phyloP scores from a whole-genome alignment of 2,113 vertebrate genomes.

The Corynorhinus townsendii region DNA sequence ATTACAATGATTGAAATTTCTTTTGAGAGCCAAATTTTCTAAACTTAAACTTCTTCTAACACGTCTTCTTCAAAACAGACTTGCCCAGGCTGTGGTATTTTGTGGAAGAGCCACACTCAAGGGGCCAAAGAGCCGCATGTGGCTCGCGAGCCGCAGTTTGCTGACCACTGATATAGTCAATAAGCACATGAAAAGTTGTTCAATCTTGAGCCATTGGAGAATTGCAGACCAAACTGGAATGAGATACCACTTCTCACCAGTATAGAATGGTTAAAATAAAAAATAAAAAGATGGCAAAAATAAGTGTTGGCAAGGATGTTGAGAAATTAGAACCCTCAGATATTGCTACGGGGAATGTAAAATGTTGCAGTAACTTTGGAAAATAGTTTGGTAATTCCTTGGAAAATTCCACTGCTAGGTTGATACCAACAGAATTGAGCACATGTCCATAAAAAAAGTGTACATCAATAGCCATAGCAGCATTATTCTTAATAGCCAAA shows the following conservation, averaged over 20 bases:
- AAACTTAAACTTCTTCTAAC: too few relatives aligned
- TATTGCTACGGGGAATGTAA: not conserved
- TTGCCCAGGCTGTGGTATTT: too few relatives aligned
- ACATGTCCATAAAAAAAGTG: not conserved
- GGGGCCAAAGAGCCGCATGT: too few relatives aligned
- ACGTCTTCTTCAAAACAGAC: too few relatives aligned
- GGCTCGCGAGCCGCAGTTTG: too few relatives aligned
- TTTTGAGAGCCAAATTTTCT: too few relatives aligned
- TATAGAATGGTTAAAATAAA: not conserved
- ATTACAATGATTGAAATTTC: too few relatives aligned
- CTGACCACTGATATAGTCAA: not conserved
- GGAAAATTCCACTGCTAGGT: not conserved
- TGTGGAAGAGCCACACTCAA: too few relatives aligned
- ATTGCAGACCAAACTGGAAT: not conserved
- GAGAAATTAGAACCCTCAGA: not conserved
- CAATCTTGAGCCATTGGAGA: conserved; percentile 14
- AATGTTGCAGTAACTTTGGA: not conserved
- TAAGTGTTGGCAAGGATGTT: not conserved
- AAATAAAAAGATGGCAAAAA: not conserved
- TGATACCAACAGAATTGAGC: not conserved
- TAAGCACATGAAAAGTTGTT: not conserved
- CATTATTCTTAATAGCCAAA: not conserved
- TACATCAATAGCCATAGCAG: not conserved
- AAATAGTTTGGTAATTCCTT: not conserved
- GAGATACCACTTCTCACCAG: not conserved